These are phyloP conservation scores for Hybos culiciformis DNA, from an alignment of 2,888 invertebrate species.

Conservation along the genomic window DNA sequence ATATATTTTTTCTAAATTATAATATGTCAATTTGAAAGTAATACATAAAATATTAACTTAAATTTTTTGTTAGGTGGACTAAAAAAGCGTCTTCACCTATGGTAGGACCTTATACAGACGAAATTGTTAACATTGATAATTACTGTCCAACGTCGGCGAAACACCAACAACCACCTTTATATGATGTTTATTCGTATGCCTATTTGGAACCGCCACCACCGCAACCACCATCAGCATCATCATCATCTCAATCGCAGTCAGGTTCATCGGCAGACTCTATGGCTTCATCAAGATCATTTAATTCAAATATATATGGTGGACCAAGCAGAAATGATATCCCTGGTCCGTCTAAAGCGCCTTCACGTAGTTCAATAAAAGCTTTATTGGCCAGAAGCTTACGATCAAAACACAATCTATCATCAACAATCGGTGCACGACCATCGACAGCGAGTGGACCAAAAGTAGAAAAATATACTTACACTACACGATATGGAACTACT, in stretches of 20 bases:
- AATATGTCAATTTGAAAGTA: too few species aligned
- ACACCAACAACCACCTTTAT: slow-evolving; percentile 6
- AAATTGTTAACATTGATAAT: not conserved
- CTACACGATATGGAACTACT: slow-evolving; percentile 59
- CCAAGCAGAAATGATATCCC: not conserved
- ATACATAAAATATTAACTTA: too few species aligned
- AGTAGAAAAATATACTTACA: slow-evolving; percentile 41
- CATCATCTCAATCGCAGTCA: slow-evolving; percentile 1
- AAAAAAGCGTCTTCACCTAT: not conserved
- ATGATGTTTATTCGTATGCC: slow-evolving; percentile 55
- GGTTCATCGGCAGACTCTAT: not conserved
- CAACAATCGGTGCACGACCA: not conserved
- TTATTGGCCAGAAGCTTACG: slow-evolving; percentile 14
- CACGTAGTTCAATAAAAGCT: slow-evolving; percentile 19
- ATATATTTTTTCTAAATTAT: too few species aligned
- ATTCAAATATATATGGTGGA: not conserved
- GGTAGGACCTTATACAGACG: not conserved
- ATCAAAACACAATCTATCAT: not conserved
- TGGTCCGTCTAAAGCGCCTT: slow-evolving; percentile 14
- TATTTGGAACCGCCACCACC: slow-evolving; percentile 53
- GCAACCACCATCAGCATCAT: slow-evolving; percentile 20
- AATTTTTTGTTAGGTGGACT: slow-evolving; percentile 36
- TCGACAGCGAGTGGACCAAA: slow-evolving; percentile 1
- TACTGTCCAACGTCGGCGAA: not conserved
- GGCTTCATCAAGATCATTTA: not conserved